Base-by-base conservation (phyloP, 2,888 invertebrate genomes). In the Idaea aversata region DNA sequence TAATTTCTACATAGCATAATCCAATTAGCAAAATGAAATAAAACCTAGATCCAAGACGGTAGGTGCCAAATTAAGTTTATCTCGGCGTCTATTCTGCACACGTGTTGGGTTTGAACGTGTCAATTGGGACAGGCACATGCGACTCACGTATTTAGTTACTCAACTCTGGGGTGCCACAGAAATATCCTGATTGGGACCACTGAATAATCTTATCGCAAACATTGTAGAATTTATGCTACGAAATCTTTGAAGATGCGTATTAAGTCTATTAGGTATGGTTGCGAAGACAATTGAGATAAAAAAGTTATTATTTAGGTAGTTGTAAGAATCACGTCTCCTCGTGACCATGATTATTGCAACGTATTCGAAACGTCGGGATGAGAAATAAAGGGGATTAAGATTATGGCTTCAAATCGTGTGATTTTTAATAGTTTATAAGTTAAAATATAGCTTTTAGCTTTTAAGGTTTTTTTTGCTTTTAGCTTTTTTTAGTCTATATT, bases 131-230 rank as follows among this genome's bases (percentile, higher is more conserved):
- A 57, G 69, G 75, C 81, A 80, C 76, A 90, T 87, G 87, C 88
- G 74, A 80, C 82, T 85, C 90, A 90, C 90, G 91, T 90, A 80
- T 80, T 78, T 81, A 81, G 88, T 88, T 87, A 85, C 86, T 86
- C 86, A 87, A 88, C 88, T 84, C 78, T 82, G 83, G 75, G 80
- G 81, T 75, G 77, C 74, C 82, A 79, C 74, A 71, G 83, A 82
- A 78, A 77, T 76, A 75, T 72, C 75, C 76, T 73, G 74, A 77
- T 78, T 72, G 73, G 67, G 68, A 70, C 68, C 67, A 75, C 78
- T 80, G 75, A 82, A 84, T 82, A 79, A 73, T 68, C 61, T 72
- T 79, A 67, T 71, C 70, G 59, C 36, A 63, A 64, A 63, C 62
- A 68, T 64, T 64, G 61, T 61, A 65, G 63, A 72, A 71, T 71